These are phyloP conservation scores for Rhopalosiphum nymphaeae DNA, from an alignment of 2,888 invertebrate genomes.

Conservation along the genomic window DNA sequence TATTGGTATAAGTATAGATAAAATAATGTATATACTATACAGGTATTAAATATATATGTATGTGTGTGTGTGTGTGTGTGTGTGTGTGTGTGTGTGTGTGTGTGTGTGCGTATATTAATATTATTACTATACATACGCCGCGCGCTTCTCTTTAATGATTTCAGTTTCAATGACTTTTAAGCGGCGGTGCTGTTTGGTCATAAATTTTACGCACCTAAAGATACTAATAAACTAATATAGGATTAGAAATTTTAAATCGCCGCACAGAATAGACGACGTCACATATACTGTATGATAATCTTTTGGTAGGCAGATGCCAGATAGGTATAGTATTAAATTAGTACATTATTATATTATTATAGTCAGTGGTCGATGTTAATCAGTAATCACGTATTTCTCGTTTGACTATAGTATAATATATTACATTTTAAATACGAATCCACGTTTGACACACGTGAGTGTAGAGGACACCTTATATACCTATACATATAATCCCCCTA, in stretches of 20 bases:
- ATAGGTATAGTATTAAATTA: background rate
- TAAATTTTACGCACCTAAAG: background rate
- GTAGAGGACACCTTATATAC: background rate
- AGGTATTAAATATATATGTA: background rate
- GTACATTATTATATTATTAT: background rate
- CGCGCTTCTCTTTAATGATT: background rate
- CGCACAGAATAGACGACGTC: background rate
- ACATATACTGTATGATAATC: background rate
- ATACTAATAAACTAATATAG: background rate
- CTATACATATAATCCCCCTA: background rate
- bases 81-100: background rate
- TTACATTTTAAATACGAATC: background rate
- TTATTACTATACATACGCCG: background rate
- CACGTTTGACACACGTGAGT: background rate
- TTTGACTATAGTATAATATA: background rate
- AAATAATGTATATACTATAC: background rate
- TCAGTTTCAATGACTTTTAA: background rate
- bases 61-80: background rate
- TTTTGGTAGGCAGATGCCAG: background rate
- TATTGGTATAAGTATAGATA: background rate
- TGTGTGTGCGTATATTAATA: background rate
- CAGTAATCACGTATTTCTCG: conserved; percentile 13
- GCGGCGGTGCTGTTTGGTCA: background rate
- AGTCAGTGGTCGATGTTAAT: background rate
- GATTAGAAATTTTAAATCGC: background rate